phyloP scores from a whole-genome alignment of 2,113 vertebrate species.

The Recurvirostra avosetta region DNA sequence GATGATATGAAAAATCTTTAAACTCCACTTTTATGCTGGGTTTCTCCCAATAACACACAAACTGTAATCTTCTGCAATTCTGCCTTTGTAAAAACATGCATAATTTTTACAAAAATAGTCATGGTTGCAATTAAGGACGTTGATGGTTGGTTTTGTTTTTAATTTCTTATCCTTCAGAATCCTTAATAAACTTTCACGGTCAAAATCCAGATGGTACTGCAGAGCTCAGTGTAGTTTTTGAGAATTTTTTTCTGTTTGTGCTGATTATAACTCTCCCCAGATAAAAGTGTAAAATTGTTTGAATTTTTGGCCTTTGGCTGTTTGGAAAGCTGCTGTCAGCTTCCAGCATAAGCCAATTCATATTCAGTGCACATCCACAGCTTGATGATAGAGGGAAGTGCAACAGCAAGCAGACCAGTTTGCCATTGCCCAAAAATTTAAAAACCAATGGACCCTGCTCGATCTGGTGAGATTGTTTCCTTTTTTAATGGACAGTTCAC shows the following conservation, averaged over 20 bases:
- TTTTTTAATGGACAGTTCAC: neutral
- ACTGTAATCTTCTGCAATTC: neutral
- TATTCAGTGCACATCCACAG: neutral
- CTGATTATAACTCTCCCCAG: slow-evolving; percentile 15
- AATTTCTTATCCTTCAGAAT: slow-evolving; percentile 16
- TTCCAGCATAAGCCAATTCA: neutral
- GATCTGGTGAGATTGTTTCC: neutral
- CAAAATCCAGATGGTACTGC: slow-evolving; percentile 44
- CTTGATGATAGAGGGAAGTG: neutral
- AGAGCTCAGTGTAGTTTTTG: neutral
- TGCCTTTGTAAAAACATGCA: neutral
- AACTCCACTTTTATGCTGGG: neutral
- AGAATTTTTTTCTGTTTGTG: neutral
- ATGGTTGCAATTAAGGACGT: neutral
- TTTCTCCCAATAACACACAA: neutral
- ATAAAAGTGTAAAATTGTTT: slow-evolving; percentile 31
- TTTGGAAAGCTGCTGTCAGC: slow-evolving; percentile 29
- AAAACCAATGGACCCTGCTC: neutral
- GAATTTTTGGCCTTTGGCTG: slow-evolving; percentile 57
- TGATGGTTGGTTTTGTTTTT: neutral
- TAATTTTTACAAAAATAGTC: neutral
- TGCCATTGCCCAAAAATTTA: neutral
- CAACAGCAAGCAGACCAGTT: neutral
- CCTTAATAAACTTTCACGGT: slow-evolving; percentile 9
- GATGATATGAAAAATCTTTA: neutral